Conservation (phyloP, 2,888 invertebrate genomes). For the Apotomis betuletana region DNA sequence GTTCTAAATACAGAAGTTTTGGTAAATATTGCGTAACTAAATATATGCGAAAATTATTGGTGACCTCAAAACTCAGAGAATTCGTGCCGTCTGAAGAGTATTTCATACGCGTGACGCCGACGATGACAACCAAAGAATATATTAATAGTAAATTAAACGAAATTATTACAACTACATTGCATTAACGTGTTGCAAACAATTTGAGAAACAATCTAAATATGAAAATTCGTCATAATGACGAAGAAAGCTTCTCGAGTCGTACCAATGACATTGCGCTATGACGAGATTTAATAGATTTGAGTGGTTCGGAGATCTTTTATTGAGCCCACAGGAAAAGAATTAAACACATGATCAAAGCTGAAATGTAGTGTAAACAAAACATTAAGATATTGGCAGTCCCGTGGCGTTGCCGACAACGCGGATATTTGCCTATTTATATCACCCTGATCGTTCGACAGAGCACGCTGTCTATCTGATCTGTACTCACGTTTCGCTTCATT, state of each 20-base stretch:
- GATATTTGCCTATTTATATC: constrained; percentile 47
- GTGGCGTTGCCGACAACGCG: constrained; percentile 58
- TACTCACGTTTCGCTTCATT: constrained; percentile 82
- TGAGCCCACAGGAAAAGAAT: constrained; percentile 31
- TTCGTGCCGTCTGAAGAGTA: constrained; percentile 27
- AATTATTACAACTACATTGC: constrained; percentile 1
- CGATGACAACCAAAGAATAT: constrained; percentile 8
- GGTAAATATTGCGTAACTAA: constrained; percentile 44
- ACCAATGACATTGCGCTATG: constrained; percentile 9
- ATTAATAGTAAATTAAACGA: constrained; percentile 19
- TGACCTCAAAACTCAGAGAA: constrained; percentile 31
- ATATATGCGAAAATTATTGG: constrained; percentile 35
- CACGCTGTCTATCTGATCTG: constrained; percentile 24
- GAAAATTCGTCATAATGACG: constrained; percentile 5
- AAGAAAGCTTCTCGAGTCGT: constrained; percentile 8
- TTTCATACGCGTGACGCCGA: constrained; percentile 14
- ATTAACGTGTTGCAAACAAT: neutral
- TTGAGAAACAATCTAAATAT: constrained; percentile 4
- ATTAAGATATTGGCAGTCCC: constrained; percentile 60
- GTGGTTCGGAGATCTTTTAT: constrained; percentile 1
- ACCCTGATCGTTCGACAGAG: constrained; percentile 21
- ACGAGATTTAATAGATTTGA: neutral
- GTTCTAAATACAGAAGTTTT: constrained; percentile 56
- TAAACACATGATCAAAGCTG: constrained; percentile 42
- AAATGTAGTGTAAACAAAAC: constrained; percentile 62